Base-by-base conservation (phyloP, 2,888 invertebrate genomes). In the Quadroppia sp. region DNA sequence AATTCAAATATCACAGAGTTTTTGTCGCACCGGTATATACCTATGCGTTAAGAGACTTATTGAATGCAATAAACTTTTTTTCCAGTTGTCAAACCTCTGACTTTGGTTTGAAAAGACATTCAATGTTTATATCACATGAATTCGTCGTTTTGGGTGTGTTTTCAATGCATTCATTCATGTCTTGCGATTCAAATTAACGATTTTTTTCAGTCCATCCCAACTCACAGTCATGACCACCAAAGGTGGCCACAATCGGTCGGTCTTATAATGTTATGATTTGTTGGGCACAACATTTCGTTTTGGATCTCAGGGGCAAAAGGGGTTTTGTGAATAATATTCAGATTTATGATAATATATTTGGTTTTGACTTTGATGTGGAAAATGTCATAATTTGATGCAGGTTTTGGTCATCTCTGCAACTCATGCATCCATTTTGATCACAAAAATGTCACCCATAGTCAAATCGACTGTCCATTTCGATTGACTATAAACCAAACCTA, bases 51-150 rank as follows among this genome's bases (percentile, higher is more conserved):
- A 64, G 30, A 36, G 61, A 20, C 45, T 69, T 67, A 69, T 42
- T 42, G 45, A 42, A 42, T 42, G 69, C 69, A 69, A 69, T 69
- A 42, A 69, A 69, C 69, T 69, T 69, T 69, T 59, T 59, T 59
- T 15, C 42, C 69, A 69, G 25, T 69, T 69, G 69, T 69, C 69
- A 69, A 67, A 15, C 20, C 25, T 23, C 23, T 23, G 25, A 56
- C 13, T 25, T 42, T 42, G 23, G 25, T 30, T n/a, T 40, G 45
- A 45, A 25, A n/a, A 3, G 17, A 15, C 45, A 59, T 59, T 17
- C 69, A 69, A 69, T 69, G 42, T 69, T 42, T 69, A 20, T 64
- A n/a, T 30, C 3, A 67, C 42, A 40, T 40, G 20, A 15, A 64
- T 45, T 40, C 13, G 23, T 25, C 15, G 67, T 23, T 67, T 69